Evolutionary conservation across 2,113 vertebrate species (phyloP), one percentile per base, ranked within the genome.

Genomic region (Romanogobio albipinnatus): DNA sequence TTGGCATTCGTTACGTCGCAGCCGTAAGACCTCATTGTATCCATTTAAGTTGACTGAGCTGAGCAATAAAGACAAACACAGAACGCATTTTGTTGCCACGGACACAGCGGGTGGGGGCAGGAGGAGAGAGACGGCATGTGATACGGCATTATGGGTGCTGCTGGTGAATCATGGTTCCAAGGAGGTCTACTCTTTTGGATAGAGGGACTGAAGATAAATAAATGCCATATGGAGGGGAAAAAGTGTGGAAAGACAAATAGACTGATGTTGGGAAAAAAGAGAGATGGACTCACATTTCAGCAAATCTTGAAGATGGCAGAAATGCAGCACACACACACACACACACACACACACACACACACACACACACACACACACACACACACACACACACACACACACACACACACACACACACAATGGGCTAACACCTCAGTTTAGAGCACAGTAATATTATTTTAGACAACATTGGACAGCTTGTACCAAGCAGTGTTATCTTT

Each of bases 1-100:
- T 74, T 73, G 49, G 33, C 64, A 43, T 81, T 73, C 64, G 58
- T 83, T 74, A 85, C 76, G 75, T 24, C 64, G 62, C 70, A 76
- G 80, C 61, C 43, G 24, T n/a, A 56, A 80, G 59, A 81, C 71
- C 29, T 45, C 62, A 61, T 24, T 45, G 56, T 78, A 43, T 56
- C 53, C 22, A 45, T 78, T 78, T 45, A 61, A 61, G 56, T 24
- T 78, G 53, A 78, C 76, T 24, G 76, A 61, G 49, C 5, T 36
- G 73, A 66, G 29, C 58, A 64, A 78, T 24, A 70, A 68, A 70
- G 73, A 84, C 62, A 78, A 70, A 53, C 29, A 70, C 22, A 26
- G 26, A 77, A 51, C 8, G 33, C 74, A 45, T 39, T 82, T 9
- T 73, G 68, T 73, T 49, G 19, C 19, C 36, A 78, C 76, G 33